A percentile compares a stretch with the other conserved stretches of the same genome.
Evolutionary conservation across 2,113 vertebrate species (phyloP).

Genomic region (Cynocephalus volans): DNA sequence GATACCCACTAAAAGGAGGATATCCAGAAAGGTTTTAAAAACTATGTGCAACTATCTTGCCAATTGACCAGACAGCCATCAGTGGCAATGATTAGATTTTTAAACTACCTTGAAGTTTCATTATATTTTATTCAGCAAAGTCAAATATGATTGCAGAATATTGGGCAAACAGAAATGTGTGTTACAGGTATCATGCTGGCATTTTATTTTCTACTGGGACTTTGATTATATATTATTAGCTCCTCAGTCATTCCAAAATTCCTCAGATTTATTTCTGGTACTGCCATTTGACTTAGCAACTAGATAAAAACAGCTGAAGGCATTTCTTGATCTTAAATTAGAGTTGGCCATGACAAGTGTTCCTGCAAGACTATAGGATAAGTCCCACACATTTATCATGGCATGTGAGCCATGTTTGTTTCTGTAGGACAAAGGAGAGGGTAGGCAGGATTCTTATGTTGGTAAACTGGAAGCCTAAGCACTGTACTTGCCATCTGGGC

Average conservation of each 20-base stretch:
- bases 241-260: conserved; percentile 43
- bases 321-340: conserved; percentile 78
- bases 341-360: conserved; percentile 72
- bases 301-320: conserved; percentile 72
- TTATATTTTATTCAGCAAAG: conserved; percentile 23
- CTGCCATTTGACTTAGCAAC: conserved; percentile 71
- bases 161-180: background rate
- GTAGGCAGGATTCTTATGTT: too few relatives aligned
- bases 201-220: background rate
- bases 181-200: background rate
- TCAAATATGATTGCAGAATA: background rate
- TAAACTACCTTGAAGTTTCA: background rate
- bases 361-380: conserved; percentile 44
- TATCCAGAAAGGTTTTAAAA: background rate
- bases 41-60: background rate
- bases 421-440: too few relatives aligned
- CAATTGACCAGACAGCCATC: background rate
- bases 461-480: too few relatives aligned
- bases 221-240: conserved; percentile 55
- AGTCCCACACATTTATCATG: conserved; percentile 60
- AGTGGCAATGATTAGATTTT: background rate
- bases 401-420: conserved; percentile 72
- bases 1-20: background rate
- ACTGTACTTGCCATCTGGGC: too few relatives aligned
- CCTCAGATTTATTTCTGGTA: conserved; percentile 67